phyloP scores from a whole-genome alignment of 2,113 vertebrate species.

The Scomber colias region DNA sequence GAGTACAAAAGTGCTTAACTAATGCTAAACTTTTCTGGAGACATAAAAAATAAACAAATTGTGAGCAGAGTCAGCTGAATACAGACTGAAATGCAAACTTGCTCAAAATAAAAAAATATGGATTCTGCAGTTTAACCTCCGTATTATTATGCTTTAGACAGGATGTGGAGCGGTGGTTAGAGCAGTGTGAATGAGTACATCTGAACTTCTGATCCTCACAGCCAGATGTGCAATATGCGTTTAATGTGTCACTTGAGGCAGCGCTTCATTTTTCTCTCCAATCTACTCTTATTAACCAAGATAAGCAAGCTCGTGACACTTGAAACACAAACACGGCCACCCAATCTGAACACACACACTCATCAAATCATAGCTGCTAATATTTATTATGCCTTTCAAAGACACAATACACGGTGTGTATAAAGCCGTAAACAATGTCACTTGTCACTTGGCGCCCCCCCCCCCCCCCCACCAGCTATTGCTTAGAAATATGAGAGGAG shows the following conservation, averaged over 20 bases:
- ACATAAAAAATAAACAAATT: background rate
- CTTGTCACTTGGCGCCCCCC: background rate
- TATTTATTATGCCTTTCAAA: slow-evolving; percentile 40
- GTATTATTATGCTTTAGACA: slow-evolving; percentile 64
- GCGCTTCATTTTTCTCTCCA: slow-evolving; percentile 17
- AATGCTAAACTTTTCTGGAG: slow-evolving; percentile 15
- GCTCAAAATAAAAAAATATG: slow-evolving; percentile 49
- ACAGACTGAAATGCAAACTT: slow-evolving; percentile 50
- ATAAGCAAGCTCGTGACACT: slow-evolving; percentile 29
- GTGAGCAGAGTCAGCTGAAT: slow-evolving; percentile 43
- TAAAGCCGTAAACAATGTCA: slow-evolving; percentile 39
- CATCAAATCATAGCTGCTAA: slow-evolving; percentile 13
- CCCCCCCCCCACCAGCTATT: too few species aligned
- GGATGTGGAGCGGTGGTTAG: slow-evolving; percentile 74
- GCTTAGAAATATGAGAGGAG: slow-evolving; percentile 17
- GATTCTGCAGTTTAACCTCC: slow-evolving; percentile 62
- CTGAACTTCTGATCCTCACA: slow-evolving; percentile 61
- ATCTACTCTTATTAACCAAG: slow-evolving; percentile 43
- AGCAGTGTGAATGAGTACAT: slow-evolving; percentile 51
- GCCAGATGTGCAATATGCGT: slow-evolving; percentile 55
- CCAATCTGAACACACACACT: slow-evolving; percentile 46
- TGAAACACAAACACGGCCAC: slow-evolving; percentile 52
- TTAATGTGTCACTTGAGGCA: slow-evolving; percentile 26
- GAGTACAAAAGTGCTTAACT: slow-evolving; percentile 5
- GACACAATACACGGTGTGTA: slow-evolving; percentile 4